Evolutionary conservation across 2,888 invertebrate species (phyloP).

Genomic region (Hofmannophila pseudospretella): DNA sequence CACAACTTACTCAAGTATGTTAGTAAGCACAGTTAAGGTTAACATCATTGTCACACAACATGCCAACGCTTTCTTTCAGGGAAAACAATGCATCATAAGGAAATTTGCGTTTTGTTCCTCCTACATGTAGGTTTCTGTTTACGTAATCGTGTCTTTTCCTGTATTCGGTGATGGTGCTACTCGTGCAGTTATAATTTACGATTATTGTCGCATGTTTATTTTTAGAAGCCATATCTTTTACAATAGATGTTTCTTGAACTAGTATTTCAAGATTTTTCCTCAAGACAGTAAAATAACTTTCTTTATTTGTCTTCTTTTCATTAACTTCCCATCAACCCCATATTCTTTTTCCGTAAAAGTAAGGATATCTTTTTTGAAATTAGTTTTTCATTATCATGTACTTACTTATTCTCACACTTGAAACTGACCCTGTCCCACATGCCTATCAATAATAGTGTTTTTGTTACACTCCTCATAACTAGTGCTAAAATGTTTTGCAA

Average conservation of each 20-base stretch:
- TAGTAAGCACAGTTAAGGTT: not conserved
- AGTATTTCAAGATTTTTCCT: no score
- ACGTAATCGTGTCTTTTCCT: conserved; percentile 7
- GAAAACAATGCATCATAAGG: conserved; percentile 28
- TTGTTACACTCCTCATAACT: conserved; percentile 29
- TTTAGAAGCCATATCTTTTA: no score
- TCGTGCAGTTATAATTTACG: no score
- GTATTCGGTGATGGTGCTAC: no score
- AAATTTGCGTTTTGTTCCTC: conserved; percentile 2
- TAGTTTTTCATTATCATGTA: conserved; percentile 5
- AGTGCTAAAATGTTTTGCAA: conserved; percentile 35
- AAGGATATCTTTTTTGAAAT: no score
- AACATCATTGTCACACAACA: conserved; percentile 1
- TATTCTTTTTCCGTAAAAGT: no score
- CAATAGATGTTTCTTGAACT: no score
- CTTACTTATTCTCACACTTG: conserved; percentile 52
- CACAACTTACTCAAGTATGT: no score
- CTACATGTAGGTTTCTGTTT: conserved; percentile 1
- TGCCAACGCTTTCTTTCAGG: conserved; percentile 28
- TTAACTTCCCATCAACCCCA: no score
- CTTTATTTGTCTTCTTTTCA: no score
- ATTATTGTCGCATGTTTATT: no score
- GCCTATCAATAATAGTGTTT: conserved; percentile 11
- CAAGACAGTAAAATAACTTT: no score
- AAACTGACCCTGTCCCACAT: conserved; percentile 48